Percentiles rank a stretch among this genome's conserved stretches.
Evolutionary conservation across 2,113 vertebrate species (phyloP).

Genomic region (Diglossa brunneiventris): DNA sequence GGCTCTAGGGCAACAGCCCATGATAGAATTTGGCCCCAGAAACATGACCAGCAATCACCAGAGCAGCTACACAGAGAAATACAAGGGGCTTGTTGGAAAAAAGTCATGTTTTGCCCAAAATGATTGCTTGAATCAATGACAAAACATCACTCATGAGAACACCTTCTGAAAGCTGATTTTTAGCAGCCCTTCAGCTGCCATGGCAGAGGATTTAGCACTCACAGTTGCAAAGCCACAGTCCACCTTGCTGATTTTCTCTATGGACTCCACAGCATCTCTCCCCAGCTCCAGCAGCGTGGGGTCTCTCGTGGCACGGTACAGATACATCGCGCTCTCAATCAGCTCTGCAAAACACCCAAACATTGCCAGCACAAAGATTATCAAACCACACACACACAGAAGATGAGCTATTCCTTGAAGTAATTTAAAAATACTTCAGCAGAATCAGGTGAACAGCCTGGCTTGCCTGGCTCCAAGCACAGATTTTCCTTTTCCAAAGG

Average conservation of each 20-base stretch:
- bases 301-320: constrained; percentile 93
- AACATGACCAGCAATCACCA: neutral
- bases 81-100: neutral
- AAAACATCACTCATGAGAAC: neutral
- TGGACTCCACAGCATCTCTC: constrained; percentile 91
- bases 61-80: neutral
- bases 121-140: neutral
- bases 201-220: constrained; percentile 56
- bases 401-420: neutral
- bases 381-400: neutral
- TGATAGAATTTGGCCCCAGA: neutral
- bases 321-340: constrained; percentile 97
- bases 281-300: constrained; percentile 90
- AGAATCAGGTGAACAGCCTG: neutral
- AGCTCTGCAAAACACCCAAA: constrained; percentile 80
- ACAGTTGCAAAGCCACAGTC: constrained; percentile 96
- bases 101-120: neutral
- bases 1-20: neutral
- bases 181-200: neutral
- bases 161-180: neutral
- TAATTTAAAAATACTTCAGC: neutral
- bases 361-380: neutral
- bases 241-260: constrained; percentile 91
- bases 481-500: neutral
- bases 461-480: neutral